These are phyloP conservation scores for Thalassarche chlororhynchos DNA, from an alignment of 2,113 vertebrate species.

Conservation along the genomic window DNA sequence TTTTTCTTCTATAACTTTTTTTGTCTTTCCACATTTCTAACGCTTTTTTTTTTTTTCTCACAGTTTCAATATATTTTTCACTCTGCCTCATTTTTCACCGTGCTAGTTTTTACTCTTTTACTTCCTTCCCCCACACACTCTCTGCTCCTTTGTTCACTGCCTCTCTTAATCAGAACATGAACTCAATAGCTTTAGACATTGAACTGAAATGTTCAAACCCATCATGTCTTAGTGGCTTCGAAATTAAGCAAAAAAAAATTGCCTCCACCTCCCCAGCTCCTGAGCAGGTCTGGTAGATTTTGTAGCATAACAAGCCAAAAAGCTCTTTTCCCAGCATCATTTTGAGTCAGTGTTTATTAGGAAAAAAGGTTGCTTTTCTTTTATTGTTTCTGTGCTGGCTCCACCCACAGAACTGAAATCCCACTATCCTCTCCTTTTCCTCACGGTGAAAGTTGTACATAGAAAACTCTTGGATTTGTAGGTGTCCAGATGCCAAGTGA, in stretches of 20 bases:
- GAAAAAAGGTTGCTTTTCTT: background rate
- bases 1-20: background rate
- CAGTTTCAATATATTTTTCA: background rate
- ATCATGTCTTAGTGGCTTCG: background rate
- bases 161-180: constrained; percentile 15
- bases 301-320: background rate
- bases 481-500: background rate
- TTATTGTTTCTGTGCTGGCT: background rate
- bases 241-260: background rate
- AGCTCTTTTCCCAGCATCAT: background rate
- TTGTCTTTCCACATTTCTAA: background rate
- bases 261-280: background rate
- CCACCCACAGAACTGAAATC: background rate
- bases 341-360: background rate
- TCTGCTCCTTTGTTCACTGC: constrained; percentile 19
- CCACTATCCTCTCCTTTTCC: fast-evolving
- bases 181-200: background rate
- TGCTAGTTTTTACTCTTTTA: background rate
- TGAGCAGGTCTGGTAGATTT: background rate
- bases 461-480: background rate
- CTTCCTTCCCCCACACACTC: background rate
- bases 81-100: background rate
- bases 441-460: background rate
- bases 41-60: background rate
- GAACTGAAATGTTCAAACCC: background rate